phyloP scores from a whole-genome alignment of 2,797 vertebrate genomes.

The Tenualosa thibaudeaui region DNA sequence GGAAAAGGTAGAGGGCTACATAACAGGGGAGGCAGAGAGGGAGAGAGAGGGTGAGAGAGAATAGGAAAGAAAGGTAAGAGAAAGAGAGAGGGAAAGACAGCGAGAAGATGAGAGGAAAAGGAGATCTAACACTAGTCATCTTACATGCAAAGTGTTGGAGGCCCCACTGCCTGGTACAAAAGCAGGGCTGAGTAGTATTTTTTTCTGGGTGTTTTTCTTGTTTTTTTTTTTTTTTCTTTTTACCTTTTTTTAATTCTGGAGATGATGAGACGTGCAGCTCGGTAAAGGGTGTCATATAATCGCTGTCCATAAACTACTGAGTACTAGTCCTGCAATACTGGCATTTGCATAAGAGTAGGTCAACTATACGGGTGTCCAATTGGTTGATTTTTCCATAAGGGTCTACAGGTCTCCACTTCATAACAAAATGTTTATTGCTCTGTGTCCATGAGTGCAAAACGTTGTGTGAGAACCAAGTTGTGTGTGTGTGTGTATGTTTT shows the following conservation, averaged over 20 bases:
- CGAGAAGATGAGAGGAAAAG: conserved; percentile 79
- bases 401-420: conserved; percentile 77
- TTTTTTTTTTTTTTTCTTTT: conserved; percentile 58
- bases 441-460: conserved; percentile 76
- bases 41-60: conserved; percentile 39
- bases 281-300: conserved; percentile 95
- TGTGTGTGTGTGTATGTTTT: conserved; percentile 42
- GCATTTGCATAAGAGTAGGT: conserved; percentile 85
- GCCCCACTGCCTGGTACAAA: conserved; percentile 86
- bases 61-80: conserved; percentile 69
- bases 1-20: conserved; percentile 68
- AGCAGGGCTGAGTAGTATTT: conserved; percentile 73
- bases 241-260: conserved; percentile 78
- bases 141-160: conserved; percentile 99
- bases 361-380: conserved; percentile 78
- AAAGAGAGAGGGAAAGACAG: conserved; percentile 69
- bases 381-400: conserved; percentile 71
- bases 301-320: conserved; percentile 87
- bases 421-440: conserved; percentile 80
- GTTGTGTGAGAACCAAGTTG: conserved; percentile 38
- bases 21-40: conserved; percentile 70
- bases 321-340: conserved; percentile 82
- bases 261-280: conserved; percentile 98
- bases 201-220: conserved; percentile 59
- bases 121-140: conserved; percentile 94